Base-by-base conservation (phyloP, 2,888 invertebrate genomes). In the Campoplex capitator region DNA sequence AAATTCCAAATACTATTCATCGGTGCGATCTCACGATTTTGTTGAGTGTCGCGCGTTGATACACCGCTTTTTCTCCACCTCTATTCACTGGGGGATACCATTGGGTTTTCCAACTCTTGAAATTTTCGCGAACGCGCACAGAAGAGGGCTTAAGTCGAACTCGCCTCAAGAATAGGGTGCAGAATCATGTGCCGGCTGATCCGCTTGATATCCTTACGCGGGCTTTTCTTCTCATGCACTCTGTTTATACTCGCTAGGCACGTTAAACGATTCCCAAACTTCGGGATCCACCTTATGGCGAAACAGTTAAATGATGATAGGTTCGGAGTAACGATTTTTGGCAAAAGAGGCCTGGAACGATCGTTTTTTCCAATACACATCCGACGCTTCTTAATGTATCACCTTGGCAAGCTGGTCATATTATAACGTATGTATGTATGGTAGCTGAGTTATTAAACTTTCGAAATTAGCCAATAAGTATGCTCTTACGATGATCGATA, bases 241-340 rank as follows among this genome's bases (percentile, higher is more conserved):
- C 38, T 70, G 18, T 1, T 18, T 51, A n/a, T 56, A 32, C 45
- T 35, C 56, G 65, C 56, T n/a, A 42, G 79, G 80, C 71, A 51
- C 76, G 77, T 88, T 90, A 85, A 90, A 89, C 90, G 90, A 89
- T 90, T 90, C 90, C 88, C 89, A 88, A 90, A 90, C 88, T 88
- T 88, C 85, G 38, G 48, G 84, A 88, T 88, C 84, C 58, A 80
- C 84, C 86, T 84, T 67, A 79, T 38, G 51, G 76, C 58, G 16
- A 70, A 45, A 28, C 48, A 45, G 45, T 23, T 42, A 23, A 67
- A 9, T 32, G 48, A 76, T 56, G 85, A 16, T 77, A 67, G n/a
- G 62, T 58, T 42, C 13, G 28, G 18, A 84, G 86, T 86, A 88
- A 89, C 88, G 87, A 88, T 85, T 88, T 88, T 88, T 81, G 71